phyloP scores from a whole-genome alignment of 1,140 invertebrate species.

The Panagrolaimus sp. region DNA sequence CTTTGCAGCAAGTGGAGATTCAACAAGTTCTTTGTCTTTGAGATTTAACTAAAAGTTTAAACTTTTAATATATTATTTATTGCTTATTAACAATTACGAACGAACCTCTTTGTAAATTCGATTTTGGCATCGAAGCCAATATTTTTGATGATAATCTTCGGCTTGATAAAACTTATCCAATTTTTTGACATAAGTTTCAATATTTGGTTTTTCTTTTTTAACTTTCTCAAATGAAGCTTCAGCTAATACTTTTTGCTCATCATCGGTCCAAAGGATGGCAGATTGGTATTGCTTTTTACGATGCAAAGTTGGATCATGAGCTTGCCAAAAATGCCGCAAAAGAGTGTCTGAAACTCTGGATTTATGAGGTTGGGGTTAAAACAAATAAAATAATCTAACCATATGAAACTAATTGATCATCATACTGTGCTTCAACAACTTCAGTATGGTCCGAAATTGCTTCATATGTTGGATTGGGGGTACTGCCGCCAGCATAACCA shows the following conservation, averaged over 20 bases:
- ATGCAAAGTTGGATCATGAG: conserved; percentile 79
- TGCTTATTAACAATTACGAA: background rate
- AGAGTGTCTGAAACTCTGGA: conserved; percentile 66
- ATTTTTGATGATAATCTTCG: conserved; percentile 59
- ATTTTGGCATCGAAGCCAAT: conserved; percentile 53
- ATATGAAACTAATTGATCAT: conserved; percentile 73
- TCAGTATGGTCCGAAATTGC: conserved; percentile 67
- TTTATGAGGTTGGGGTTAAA: too few relatives aligned
- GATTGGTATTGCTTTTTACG: conserved; percentile 84
- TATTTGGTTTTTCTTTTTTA: conserved; percentile 30
- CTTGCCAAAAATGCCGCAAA: conserved; percentile 80
- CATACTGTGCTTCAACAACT: conserved; percentile 81
- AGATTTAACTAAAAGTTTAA: conserved; percentile 42
- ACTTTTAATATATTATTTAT: background rate
- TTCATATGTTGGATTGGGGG: conserved; percentile 74
- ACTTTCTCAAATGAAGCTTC: conserved; percentile 69
- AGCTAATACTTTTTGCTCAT: conserved; percentile 75
- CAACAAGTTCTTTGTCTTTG: conserved; percentile 46
- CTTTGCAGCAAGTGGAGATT: conserved; percentile 49
- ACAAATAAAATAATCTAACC: too few relatives aligned
- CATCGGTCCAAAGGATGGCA: conserved; percentile 80
- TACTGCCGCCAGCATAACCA: conserved; percentile 83
- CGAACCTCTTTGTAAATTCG: conserved; percentile 43
- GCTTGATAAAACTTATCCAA: conserved; percentile 56
- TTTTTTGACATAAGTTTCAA: conserved; percentile 52